Evolutionary conservation across 2,113 vertebrate genomes (phyloP).

Genomic region (Microtus ochrogaster): DNA sequence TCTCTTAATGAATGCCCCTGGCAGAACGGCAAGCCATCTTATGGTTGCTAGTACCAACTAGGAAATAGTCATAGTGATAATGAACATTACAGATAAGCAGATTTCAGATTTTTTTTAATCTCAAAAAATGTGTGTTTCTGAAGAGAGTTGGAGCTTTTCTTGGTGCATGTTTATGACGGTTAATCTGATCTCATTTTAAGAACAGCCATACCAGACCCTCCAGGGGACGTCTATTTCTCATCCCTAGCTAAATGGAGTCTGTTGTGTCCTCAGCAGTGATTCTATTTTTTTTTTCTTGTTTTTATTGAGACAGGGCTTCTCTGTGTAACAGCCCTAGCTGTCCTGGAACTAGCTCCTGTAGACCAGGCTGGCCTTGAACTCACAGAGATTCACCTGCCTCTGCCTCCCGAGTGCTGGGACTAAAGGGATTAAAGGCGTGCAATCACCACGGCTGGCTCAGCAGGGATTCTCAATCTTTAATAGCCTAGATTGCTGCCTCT

Average conservation of each 20-base stretch:
- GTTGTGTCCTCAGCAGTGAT: background rate
- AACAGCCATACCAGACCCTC: background rate
- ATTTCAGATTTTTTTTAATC: background rate
- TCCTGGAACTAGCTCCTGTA: too few relatives aligned
- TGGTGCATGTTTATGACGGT: background rate
- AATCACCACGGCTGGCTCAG: background rate
- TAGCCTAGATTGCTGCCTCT: background rate
- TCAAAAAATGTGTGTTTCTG: background rate
- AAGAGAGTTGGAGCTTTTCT: conserved; percentile 2
- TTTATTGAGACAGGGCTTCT: too few relatives aligned
- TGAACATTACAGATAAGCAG: background rate
- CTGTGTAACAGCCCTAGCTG: too few relatives aligned
- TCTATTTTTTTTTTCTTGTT: background rate
- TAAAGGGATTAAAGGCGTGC: too few relatives aligned
- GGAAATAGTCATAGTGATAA: background rate
- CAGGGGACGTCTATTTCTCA: background rate
- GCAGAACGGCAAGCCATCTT: background rate
- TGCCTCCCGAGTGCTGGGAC: too few relatives aligned
- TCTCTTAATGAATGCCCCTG: background rate
- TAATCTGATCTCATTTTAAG: background rate
- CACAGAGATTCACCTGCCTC: too few relatives aligned
- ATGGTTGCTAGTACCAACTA: background rate
- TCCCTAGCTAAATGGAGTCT: background rate
- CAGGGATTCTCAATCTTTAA: background rate
- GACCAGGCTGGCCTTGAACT: too few relatives aligned